Conservation (phyloP, 1,140 invertebrate species). For the Leptoteleia sp. region DNA sequence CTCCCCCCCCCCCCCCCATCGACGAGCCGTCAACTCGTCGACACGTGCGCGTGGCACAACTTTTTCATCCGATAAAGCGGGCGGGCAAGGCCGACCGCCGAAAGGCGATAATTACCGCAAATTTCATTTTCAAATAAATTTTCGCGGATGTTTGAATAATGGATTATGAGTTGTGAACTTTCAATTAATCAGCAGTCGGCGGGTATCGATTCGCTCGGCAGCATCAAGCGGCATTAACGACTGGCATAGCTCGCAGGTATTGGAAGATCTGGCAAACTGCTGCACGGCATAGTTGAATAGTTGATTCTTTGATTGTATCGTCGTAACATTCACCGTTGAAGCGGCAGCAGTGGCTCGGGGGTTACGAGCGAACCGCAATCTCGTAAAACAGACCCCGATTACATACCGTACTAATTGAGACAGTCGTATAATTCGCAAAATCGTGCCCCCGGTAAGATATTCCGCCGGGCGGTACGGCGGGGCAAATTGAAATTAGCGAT, state of each 20-base stretch:
- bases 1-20: too few relatives aligned
- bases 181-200: too few relatives aligned
- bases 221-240: conserved; percentile 42
- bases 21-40: too few relatives aligned
- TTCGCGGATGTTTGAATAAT: too few relatives aligned
- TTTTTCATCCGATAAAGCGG: too few relatives aligned
- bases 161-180: too few relatives aligned
- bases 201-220: conserved; percentile 23
- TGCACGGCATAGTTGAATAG: conserved; percentile 25
- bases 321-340: conserved; percentile 29
- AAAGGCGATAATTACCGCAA: too few relatives aligned
- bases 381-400: conserved; percentile 46
- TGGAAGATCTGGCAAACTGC: conserved; percentile 29
- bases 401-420: conserved; percentile 44
- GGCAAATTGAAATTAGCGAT: conserved; percentile 3
- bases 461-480: too few relatives aligned
- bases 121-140: too few relatives aligned
- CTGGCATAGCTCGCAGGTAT: conserved; percentile 19
- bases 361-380: conserved; percentile 47
- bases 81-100: too few relatives aligned
- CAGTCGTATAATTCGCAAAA: conserved; percentile 34
- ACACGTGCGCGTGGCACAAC: too few relatives aligned
- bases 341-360: conserved; percentile 26
- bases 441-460: conserved; percentile 12
- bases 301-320: conserved; percentile 54